These are phyloP conservation scores for Tragelaphus strepsiceros DNA, from an alignment of 2,113 vertebrate species.

Conservation along the genomic window DNA sequence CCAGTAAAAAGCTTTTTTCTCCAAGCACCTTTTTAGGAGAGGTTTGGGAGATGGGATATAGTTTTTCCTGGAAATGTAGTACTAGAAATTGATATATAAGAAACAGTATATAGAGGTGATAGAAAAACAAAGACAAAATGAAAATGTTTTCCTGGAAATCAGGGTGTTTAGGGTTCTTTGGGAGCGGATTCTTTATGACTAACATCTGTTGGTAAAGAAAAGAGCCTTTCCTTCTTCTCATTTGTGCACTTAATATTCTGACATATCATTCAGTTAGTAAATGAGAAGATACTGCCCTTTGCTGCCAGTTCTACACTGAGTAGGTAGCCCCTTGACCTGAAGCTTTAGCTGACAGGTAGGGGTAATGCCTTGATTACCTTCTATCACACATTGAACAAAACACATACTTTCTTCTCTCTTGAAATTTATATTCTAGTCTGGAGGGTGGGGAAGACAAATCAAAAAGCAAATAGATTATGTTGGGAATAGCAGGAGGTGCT, in stretches of 20 bases:
- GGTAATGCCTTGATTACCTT: neutral
- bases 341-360: neutral
- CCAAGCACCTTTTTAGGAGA: neutral
- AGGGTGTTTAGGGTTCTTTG: neutral
- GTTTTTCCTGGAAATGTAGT: neutral
- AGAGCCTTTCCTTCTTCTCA: neutral
- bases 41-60: neutral
- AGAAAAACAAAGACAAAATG: slow-evolving; percentile 2
- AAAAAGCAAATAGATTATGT: neutral
- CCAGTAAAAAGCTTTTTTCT: neutral
- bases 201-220: neutral
- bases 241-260: neutral
- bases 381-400: neutral
- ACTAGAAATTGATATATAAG: neutral
- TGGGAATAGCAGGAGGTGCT: neutral
- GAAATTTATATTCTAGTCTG: slow-evolving; percentile 21
- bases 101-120: neutral
- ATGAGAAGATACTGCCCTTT: neutral
- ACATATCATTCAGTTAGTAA: neutral
- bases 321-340: neutral
- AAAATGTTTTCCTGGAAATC: slow-evolving; percentile 1
- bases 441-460: neutral
- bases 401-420: neutral
- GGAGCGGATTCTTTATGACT: neutral
- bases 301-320: neutral